A percentile compares a stretch with the other conserved stretches of the same genome.
Conservation (phyloP, 2,888 invertebrate species). For the Lasius fuliginosus region DNA sequence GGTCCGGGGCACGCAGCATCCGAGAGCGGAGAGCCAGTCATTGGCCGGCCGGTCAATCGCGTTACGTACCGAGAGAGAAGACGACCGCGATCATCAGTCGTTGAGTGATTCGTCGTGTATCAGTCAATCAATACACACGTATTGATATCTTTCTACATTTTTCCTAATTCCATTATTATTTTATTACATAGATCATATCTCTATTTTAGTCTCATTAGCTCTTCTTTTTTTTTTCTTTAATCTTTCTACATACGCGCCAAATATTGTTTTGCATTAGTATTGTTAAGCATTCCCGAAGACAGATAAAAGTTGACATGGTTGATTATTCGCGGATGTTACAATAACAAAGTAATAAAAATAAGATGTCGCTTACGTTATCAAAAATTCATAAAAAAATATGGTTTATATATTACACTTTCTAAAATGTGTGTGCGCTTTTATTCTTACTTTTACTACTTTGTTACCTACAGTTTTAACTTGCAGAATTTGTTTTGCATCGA, state of each 20-base stretch:
- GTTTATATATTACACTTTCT: neutral
- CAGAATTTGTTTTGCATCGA: neutral
- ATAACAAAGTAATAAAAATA: neutral
- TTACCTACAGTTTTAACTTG: neutral
- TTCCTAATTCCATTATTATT: slow-evolving; percentile 19
- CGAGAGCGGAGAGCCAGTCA: slow-evolving; percentile 64
- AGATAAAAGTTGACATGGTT: neutral
- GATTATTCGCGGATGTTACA: neutral
- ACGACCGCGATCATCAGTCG: slow-evolving; percentile 62
- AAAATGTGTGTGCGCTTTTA: neutral
- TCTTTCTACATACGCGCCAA: too few relatives aligned
- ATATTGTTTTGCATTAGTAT: neutral
- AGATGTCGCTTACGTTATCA: neutral
- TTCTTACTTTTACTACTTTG: neutral
- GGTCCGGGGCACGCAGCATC: slow-evolving; percentile 44
- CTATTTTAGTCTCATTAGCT: neutral
- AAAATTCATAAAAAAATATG: neutral
- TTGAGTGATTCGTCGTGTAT: slow-evolving; percentile 64
- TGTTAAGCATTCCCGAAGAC: neutral
- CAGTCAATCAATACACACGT: slow-evolving; percentile 40
- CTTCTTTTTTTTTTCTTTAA: neutral
- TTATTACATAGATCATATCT: neutral
- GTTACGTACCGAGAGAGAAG: slow-evolving; percentile 67
- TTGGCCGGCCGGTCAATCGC: slow-evolving; percentile 69
- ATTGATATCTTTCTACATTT: slow-evolving; percentile 33